Evolutionary conservation across 37 sponge, comb jelly and placozoan genomes (phyloP).

Genomic region (Haliclona indistincta): DNA sequence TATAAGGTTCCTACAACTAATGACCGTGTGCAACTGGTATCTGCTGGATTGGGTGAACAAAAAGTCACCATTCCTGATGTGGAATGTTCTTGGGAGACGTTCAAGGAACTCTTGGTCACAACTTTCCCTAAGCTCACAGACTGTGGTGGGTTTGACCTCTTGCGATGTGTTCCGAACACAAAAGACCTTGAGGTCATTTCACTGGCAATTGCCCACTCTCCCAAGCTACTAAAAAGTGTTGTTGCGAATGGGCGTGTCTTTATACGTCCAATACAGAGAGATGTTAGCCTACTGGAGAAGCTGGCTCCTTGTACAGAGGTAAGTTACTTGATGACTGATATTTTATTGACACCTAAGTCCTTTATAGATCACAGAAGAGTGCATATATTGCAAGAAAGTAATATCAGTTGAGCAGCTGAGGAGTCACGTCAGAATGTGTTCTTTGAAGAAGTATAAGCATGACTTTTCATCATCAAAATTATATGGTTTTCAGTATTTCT

Average conservation of each 20-base stretch:
- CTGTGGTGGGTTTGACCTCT: slow-evolving; percentile 36
- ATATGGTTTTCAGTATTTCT: too few relatives aligned
- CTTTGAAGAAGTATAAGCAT: too few relatives aligned
- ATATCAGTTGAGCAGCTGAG: too few relatives aligned
- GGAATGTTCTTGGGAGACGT: slow-evolving; percentile 26
- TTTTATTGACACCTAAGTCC: too few relatives aligned
- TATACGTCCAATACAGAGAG: slow-evolving; percentile 40
- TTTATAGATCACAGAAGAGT: too few relatives aligned
- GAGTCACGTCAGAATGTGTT: too few relatives aligned
- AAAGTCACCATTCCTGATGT: slow-evolving; percentile 19
- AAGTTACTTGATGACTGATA: too few relatives aligned
- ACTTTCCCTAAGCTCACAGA: slow-evolving; percentile 30
- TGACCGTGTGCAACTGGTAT: slow-evolving; percentile 22
- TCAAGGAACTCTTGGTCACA: not conserved
- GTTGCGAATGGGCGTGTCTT: slow-evolving; percentile 27
- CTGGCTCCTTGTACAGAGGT: too few relatives aligned
- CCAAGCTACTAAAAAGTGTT: not conserved
- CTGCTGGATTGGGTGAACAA: slow-evolving; percentile 32
- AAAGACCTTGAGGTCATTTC: slow-evolving; percentile 25
- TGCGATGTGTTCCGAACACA: slow-evolving; percentile 38
- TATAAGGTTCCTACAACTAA: slow-evolving; percentile 13
- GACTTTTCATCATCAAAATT: too few relatives aligned
- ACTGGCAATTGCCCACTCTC: slow-evolving; percentile 3
- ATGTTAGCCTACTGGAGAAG: too few relatives aligned
- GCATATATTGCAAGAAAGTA: too few relatives aligned